Evolutionary conservation across 37 sponge, comb jelly and placozoan species (phyloP).

Genomic region (Agelas oroides): DNA sequence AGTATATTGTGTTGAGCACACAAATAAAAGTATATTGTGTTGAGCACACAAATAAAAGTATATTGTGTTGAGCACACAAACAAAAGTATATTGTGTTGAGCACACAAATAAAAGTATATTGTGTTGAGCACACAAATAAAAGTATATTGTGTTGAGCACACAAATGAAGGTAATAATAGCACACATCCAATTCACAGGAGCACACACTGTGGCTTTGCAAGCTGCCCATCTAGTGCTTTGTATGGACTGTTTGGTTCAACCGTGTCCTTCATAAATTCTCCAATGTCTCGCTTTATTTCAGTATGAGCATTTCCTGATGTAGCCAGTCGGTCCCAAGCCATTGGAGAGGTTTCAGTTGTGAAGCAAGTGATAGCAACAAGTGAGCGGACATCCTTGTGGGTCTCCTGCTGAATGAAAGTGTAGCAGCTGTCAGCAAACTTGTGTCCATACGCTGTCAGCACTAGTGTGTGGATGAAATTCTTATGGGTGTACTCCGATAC

Average conservation of each 20-base stretch:
- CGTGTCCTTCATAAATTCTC: slow-evolving; percentile 4
- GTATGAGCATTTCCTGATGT: slow-evolving; percentile 35
- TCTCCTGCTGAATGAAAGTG: neutral
- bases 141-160: no score
- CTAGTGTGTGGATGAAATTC: slow-evolving; percentile 11
- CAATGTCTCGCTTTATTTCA: slow-evolving; percentile 43
- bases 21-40: no score
- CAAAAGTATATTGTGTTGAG: no score
- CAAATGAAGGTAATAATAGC: no score
- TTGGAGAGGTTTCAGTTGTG: slow-evolving; percentile 18
- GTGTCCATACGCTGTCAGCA: slow-evolving; percentile 36
- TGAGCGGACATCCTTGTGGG: neutral
- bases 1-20: no score
- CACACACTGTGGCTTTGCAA: slow-evolving; percentile 27
- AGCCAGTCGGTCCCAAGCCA: slow-evolving; percentile 21
- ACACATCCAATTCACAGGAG: no score
- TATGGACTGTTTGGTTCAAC: slow-evolving; percentile 54
- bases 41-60: no score
- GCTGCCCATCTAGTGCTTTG: slow-evolving; percentile 32
- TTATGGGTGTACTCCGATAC: slow-evolving; percentile 18
- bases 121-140: no score
- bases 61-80: no score
- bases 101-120: no score
- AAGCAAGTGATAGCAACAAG: slow-evolving; percentile 41
- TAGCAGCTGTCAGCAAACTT: slow-evolving; percentile 22